Evolutionary conservation across 1,140 invertebrate species (phyloP), one percentile per base, ranked within the genome.

Genomic region (Drosophila watanabei): DNA sequence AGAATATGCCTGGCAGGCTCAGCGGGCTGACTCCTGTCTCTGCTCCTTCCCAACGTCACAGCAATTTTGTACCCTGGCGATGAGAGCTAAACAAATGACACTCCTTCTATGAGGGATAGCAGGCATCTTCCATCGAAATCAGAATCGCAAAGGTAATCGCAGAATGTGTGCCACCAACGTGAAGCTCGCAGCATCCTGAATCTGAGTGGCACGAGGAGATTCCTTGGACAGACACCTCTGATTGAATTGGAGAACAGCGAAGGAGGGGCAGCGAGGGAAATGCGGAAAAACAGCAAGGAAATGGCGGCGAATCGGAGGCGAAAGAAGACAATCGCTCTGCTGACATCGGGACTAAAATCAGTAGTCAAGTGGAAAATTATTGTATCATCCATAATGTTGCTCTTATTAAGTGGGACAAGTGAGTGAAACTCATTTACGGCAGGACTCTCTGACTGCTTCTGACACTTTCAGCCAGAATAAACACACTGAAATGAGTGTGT

Each of bases 301-400:
- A 79, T 79, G 75, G 65, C 76, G 18, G 66, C 68, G 61, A 72
- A 65, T 56, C 57, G 78, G 13, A 80, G 61, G 61, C 66, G 77
- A 32, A 80, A 57, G 77, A 80, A 75, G 66, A 80, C 66, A 80
- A 80, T 80, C 46, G 76, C 56, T 33, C 79, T 73, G 39, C 57
- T 79, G 57, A 75, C 75, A 63, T 79, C 87, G 68, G 86, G 86
- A 77, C 75, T 76, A 57, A 77, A 86, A 81, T 86, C 90, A 82
- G 89, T 91, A 92, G 83, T 92, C 89, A 92, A 92, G 89, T 92
- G 89, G 89, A 92, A 92, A 92, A 92, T 92, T 92, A 92, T 92
- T 85, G 78, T 92, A 81, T 90, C 89, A 90, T 87, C 89, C 85
- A 92, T 92, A 92, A 92, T 92, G 79, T 78, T 92, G 65, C 84